Conservation (phyloP, 2,888 invertebrate genomes). For the Zygaena filipendulae region DNA sequence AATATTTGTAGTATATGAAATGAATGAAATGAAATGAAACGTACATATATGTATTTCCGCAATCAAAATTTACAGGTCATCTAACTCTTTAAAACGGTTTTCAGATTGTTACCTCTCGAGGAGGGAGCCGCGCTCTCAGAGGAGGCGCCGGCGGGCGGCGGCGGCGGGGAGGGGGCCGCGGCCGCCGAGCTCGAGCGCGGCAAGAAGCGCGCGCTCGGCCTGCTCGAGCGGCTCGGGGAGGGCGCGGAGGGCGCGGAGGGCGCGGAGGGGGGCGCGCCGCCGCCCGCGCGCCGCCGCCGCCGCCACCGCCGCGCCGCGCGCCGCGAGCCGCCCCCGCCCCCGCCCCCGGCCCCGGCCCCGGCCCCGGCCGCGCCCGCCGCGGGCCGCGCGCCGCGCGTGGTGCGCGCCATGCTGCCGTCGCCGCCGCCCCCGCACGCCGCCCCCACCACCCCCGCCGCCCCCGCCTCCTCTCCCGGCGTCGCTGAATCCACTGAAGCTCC, state of each 20-base stretch:
- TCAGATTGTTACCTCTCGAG: slow-evolving; percentile 24
- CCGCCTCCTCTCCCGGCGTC: background rate
- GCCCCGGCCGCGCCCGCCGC: slow-evolving; percentile 13
- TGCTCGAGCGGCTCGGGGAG: slow-evolving; percentile 13
- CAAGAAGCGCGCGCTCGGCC: too few species aligned
- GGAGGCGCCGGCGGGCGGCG: slow-evolving; percentile 18
- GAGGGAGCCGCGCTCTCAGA: slow-evolving; percentile 50
- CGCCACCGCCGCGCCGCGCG: slow-evolving; percentile 26
- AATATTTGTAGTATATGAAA: too few species aligned
- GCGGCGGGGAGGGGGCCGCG: slow-evolving; percentile 72
- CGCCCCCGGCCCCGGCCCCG: slow-evolving; percentile 44
- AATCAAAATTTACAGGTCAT: too few species aligned
- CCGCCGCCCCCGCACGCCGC: slow-evolving; percentile 2
- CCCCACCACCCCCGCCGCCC: too few species aligned
- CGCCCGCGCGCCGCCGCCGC: slow-evolving; percentile 85
- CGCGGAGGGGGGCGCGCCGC: slow-evolving; percentile 56
- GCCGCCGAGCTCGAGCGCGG: slow-evolving; percentile 85
- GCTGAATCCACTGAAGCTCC: too few species aligned
- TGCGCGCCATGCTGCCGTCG: slow-evolving; percentile 1
- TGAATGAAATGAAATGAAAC: too few species aligned
- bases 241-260: slow-evolving; percentile 49
- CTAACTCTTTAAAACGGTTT: too few species aligned
- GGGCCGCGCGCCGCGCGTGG: too few species aligned
- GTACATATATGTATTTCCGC: too few species aligned
- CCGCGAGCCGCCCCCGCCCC: slow-evolving; percentile 31